A percentile compares a stretch with the other conserved stretches of the same genome.
Evolutionary conservation across 2,888 invertebrate species (phyloP).

Genomic region (Acholoe squamosa): DNA sequence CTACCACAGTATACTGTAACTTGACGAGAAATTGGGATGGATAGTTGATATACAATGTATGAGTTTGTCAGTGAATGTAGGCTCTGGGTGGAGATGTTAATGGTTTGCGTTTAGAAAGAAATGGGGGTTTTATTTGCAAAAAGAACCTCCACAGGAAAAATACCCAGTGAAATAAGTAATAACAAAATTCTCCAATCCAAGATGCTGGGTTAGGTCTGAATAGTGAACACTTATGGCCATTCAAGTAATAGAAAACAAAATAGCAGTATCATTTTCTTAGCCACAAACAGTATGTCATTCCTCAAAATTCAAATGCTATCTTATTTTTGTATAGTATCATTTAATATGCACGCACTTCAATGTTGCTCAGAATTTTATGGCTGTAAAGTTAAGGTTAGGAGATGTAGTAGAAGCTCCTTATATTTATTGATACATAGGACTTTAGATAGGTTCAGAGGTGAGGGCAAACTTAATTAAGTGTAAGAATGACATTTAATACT

Average conservation of each 20-base stretch:
- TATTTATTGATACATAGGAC: conserved; percentile 11
- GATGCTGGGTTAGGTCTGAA: conserved; percentile 21
- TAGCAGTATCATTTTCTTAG: conserved; percentile 11
- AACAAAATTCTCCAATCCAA: conserved; percentile 40
- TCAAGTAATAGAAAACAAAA: conserved; percentile 33
- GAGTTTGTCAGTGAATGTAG: conserved; percentile 36
- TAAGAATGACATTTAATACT: background rate
- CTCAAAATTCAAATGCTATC: conserved; percentile 21
- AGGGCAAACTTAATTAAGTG: background rate
- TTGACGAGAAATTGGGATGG: too few species aligned
- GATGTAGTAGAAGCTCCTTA: conserved; percentile 14
- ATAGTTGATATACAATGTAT: conserved; percentile 4
- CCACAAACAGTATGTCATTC: conserved; percentile 34
- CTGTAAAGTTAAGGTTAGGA: background rate
- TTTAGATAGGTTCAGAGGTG: conserved; percentile 12
- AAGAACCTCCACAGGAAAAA: background rate
- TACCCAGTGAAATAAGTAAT: background rate
- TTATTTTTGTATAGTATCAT: background rate
- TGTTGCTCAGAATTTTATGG: background rate
- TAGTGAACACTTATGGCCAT: background rate
- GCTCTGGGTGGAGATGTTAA: conserved; percentile 21
- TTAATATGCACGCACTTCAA: background rate
- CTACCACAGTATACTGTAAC: too few species aligned
- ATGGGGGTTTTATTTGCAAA: background rate
- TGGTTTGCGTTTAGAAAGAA: background rate